Conservation (phyloP, 2,113 vertebrate genomes). For the Nycticorax nycticorax region DNA sequence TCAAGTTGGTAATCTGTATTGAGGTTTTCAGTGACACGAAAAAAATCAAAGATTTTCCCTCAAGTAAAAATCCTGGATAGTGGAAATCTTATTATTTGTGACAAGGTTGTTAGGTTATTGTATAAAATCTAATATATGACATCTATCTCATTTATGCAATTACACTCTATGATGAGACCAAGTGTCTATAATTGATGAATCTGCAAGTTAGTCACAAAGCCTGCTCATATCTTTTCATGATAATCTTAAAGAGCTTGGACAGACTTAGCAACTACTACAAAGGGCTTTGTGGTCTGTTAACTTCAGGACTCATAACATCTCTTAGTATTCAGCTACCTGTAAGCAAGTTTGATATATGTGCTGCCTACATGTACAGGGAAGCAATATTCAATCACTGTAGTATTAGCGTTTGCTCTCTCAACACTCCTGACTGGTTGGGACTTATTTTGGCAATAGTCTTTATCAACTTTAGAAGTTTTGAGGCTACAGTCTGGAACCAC, state of each 20-base stretch:
- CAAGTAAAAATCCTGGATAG: neutral
- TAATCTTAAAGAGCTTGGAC: neutral
- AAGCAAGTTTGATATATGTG: neutral
- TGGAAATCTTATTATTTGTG: neutral
- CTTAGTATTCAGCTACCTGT: neutral
- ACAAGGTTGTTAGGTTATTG: neutral
- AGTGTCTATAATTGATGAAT: neutral
- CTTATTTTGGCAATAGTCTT: neutral
- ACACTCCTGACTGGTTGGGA: neutral
- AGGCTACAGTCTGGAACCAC: neutral
- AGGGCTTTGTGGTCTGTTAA: neutral
- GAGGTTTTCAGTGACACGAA: neutral
- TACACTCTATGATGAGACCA: neutral
- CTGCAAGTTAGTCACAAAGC: neutral
- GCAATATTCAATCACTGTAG: neutral
- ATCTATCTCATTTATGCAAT: neutral
- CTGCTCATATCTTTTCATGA: neutral
- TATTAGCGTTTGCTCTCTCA: neutral
- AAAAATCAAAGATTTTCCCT: neutral
- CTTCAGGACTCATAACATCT: neutral
- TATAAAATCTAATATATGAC: neutral
- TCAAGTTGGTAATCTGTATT: neutral
- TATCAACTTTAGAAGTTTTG: neutral
- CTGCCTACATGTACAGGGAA: neutral
- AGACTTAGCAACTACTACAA: neutral